Percentiles rank a stretch among this genome's conserved stretches.
Conservation (phyloP, 2,797 vertebrate genomes). For the Darevskia nairensis region DNA sequence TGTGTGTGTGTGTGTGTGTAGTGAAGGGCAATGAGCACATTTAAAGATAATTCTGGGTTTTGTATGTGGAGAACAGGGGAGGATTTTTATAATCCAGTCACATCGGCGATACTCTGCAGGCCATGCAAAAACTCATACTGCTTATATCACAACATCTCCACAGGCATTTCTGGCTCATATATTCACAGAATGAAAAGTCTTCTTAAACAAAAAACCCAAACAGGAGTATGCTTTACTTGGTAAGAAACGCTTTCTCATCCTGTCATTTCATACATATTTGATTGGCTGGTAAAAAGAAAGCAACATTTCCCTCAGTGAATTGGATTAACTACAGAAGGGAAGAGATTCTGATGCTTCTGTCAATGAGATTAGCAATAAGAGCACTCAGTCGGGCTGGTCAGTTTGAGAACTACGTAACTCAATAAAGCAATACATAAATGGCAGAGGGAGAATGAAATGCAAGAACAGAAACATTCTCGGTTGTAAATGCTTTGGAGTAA, state of each 20-base stretch:
- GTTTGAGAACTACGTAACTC: not conserved
- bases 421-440: not conserved
- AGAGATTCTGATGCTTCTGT: not conserved
- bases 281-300: conserved; percentile 7
- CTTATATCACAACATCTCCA: conserved; percentile 1
- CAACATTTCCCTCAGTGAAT: not conserved
- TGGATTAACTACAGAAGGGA: not conserved
- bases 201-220: not conserved
- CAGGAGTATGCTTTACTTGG: not conserved
- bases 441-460: not conserved
- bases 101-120: not conserved
- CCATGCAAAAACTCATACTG: not conserved
- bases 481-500: not conserved
- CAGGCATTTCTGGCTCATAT: conserved; percentile 16
- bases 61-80: not conserved
- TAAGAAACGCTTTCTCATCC: conserved; percentile 20
- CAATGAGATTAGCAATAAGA: conserved; percentile 5
- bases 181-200: conserved; percentile 21
- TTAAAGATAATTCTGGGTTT: not conserved
- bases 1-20: too few species aligned
- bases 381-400: not conserved
- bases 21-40: not conserved
- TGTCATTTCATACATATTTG: not conserved
- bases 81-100: conserved; percentile 6
- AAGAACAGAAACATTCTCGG: not conserved